These are phyloP conservation scores for Psilopsiagon aymara DNA, from an alignment of 2,113 vertebrate genomes.

Conservation along the genomic window DNA sequence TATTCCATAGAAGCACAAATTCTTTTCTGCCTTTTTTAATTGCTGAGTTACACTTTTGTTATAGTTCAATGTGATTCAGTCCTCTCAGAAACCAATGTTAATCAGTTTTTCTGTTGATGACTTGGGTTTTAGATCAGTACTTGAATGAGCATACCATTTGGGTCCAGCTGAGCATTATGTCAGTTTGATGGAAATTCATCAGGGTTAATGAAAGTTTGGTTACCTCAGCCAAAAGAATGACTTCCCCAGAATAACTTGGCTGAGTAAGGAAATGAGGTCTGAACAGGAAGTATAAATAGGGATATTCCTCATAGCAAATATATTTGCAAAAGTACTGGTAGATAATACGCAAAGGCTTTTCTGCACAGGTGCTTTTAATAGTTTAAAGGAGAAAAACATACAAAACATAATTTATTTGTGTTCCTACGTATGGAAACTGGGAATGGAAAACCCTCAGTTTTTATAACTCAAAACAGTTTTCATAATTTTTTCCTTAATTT, in stretches of 20 bases:
- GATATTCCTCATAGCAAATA: background rate
- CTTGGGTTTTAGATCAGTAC: background rate
- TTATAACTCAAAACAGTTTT: background rate
- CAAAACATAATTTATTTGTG: background rate
- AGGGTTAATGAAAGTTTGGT: background rate
- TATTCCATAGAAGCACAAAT: background rate
- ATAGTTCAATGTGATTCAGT: background rate
- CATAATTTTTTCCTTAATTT: background rate
- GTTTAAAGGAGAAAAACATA: background rate
- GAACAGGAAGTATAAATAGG: background rate
- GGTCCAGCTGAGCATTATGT: background rate
- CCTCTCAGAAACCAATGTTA: background rate
- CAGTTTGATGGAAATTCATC: background rate
- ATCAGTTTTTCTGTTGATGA: background rate
- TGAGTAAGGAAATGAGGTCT: background rate
- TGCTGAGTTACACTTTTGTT: background rate
- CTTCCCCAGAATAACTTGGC: background rate
- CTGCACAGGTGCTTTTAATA: background rate
- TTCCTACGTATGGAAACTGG: background rate
- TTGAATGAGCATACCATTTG: background rate
- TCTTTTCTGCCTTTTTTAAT: background rate
- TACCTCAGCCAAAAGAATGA: background rate
- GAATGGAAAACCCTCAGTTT: background rate
- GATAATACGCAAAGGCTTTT: background rate
- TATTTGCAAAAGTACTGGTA: background rate